These are phyloP conservation scores for Halcyon senegalensis DNA, from an alignment of 2,113 vertebrate genomes.

Conservation along the genomic window DNA sequence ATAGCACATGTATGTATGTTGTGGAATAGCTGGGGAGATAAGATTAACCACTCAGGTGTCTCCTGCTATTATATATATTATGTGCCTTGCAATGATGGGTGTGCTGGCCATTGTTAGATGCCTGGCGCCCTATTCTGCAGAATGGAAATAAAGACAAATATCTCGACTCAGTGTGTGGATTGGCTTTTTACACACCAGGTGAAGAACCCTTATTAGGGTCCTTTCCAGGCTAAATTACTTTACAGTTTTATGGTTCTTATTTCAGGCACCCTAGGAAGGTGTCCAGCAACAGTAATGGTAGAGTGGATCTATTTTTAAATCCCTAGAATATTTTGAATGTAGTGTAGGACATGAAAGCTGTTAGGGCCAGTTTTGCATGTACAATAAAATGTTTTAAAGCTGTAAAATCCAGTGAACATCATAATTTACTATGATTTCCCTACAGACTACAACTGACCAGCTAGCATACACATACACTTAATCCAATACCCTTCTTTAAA, in stretches of 20 bases:
- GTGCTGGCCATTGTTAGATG: no score
- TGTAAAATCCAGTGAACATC: neutral
- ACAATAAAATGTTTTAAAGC: neutral
- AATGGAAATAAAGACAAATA: no score
- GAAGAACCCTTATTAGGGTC: no score
- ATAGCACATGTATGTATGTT: no score
- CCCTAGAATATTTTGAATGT: neutral
- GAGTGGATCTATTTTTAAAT: neutral
- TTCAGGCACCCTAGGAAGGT: neutral
- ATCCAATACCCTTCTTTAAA: neutral
- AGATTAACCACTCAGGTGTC: no score
- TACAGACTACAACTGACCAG: neutral
- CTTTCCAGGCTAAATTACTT: neutral
- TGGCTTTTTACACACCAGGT: no score
- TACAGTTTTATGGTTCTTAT: neutral
- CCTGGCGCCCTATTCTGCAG: no score
- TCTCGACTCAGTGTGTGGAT: no score
- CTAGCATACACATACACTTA: neutral
- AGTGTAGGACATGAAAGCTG: neutral
- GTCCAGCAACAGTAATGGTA: neutral
- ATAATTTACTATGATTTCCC: neutral
- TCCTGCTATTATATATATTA: no score
- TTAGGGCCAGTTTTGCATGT: neutral
- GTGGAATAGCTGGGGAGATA: no score
- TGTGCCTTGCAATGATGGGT: no score